Evolutionary conservation across 2,888 invertebrate genomes (phyloP).

Genomic region (Caenorhabditis becei): DNA sequence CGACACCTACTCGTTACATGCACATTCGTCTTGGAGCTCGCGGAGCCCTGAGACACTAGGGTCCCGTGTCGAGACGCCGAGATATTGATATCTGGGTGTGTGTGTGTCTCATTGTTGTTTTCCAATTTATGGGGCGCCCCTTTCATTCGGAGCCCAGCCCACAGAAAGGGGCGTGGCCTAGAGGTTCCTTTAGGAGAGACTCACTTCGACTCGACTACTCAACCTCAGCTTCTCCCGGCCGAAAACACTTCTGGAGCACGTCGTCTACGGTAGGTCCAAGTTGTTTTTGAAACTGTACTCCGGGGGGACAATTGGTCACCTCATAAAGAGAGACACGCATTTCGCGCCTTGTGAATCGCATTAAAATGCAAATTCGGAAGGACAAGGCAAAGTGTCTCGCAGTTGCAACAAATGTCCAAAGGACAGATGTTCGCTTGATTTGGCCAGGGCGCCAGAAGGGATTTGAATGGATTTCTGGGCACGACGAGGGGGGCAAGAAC

Average conservation of each 20-base stretch:
- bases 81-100: constrained; percentile 13
- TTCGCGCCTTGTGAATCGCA: constrained; percentile 56
- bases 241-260: not conserved
- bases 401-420: constrained; percentile 41
- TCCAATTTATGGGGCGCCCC: constrained; percentile 55
- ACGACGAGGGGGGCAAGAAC: not conserved
- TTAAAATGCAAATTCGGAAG: constrained; percentile 61
- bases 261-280: constrained; percentile 35
- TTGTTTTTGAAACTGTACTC: not conserved
- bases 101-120: constrained; percentile 55
- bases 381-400: constrained; percentile 23
- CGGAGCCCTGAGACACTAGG: not conserved
- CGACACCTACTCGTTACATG: constrained; percentile 48
- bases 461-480: not conserved
- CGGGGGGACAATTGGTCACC: constrained; percentile 12
- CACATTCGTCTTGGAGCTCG: constrained; percentile 32
- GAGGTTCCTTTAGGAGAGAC: constrained; percentile 9
- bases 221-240: constrained; percentile 6
- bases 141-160: constrained; percentile 1
- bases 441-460: constrained; percentile 11
- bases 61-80: not conserved
- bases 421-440: not conserved
- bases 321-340: constrained; percentile 49
- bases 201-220: constrained; percentile 4
- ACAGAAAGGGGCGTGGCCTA: constrained; percentile 34